Conservation (phyloP, 2,888 invertebrate species). For the Axea sp. region DNA sequence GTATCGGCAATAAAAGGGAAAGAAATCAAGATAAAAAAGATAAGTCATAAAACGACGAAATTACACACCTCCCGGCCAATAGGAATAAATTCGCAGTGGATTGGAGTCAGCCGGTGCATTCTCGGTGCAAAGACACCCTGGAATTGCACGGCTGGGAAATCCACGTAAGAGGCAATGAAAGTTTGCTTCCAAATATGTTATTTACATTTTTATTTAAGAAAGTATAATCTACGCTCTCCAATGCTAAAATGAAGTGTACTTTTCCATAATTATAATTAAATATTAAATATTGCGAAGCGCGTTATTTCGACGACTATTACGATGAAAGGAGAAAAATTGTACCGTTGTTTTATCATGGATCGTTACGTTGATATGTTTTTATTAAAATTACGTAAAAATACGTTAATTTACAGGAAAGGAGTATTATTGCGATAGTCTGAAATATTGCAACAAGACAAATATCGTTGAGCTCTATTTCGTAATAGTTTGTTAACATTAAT, state of each 20-base stretch:
- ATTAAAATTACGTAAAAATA: too few relatives aligned
- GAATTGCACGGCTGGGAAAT: slow-evolving; percentile 67
- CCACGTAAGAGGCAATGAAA: slow-evolving; percentile 56
- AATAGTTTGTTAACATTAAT: too few relatives aligned
- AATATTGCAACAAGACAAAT: too few relatives aligned
- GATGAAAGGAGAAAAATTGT: too few relatives aligned
- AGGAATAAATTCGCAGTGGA: slow-evolving; percentile 42
- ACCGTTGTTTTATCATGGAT: too few relatives aligned
- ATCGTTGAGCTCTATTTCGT: too few relatives aligned
- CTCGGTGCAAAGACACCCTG: slow-evolving; percentile 58
- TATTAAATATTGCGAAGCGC: too few relatives aligned
- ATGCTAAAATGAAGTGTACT: slow-evolving; percentile 4
- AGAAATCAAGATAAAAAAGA: slow-evolving; percentile 40
- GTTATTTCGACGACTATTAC: too few relatives aligned
- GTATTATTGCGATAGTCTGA: too few relatives aligned
- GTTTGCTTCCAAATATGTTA: slow-evolving; percentile 49
- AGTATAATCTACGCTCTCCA: slow-evolving; percentile 5
- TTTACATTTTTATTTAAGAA: slow-evolving; percentile 47
- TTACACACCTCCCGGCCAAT: slow-evolving; percentile 37
- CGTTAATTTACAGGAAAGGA: too few relatives aligned
- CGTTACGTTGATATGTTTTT: too few relatives aligned
- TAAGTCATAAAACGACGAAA: slow-evolving; percentile 52
- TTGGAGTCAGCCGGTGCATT: slow-evolving; percentile 47
- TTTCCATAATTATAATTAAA: background rate
- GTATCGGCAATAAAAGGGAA: slow-evolving; percentile 2